Base-by-base conservation (phyloP, 2,113 vertebrate genomes). In the Connochaetes taurinus region DNA sequence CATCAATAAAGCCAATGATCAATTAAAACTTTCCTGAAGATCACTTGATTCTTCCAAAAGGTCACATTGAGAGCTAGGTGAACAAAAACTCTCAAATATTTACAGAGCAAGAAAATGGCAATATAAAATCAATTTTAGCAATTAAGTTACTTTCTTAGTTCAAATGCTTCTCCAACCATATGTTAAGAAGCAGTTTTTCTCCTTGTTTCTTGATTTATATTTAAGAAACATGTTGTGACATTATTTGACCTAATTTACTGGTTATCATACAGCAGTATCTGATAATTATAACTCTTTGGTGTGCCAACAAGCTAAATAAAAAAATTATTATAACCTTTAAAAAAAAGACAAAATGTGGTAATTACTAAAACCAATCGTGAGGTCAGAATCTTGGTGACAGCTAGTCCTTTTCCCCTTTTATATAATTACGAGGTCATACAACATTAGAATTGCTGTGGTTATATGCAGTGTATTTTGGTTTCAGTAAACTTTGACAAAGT, bases 171-270 rank as follows among this genome's bases (percentile, higher is more conserved):
- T 96, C 21, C 36, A 58, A 52, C 19, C 40, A 96, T 87, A 43
- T 15, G 91, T 94, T 57, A 64, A 58, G 62, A 95, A 81, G 50
- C 31, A 67, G 74, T 74, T 96, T 76, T 92, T 89, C 60, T 62
- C 78, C 74, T 31, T 92, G 58, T 57, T 25, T 83, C 88, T 17
- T 94, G 74, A 87, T 94, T 92, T 96, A 74, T 67, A 89, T 57
- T 27, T 97, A 93, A 83, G 86, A 93, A 96, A 95, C 52, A 76
- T 84, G 85, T 88, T 92, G 43, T 95, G 83, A 97, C 80, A 95
- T 95, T 95, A 93, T 93, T 91, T 97, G 80, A 94, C 94, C 85
- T 57, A 97, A 93, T 82, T 94, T 83, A 71, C 78, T 94, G 81
- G 23, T 78, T 88, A 93, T 90, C 83, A 94, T 96, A 81, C 60